A percentile compares a stretch with the other conserved stretches of the same genome.
Evolutionary conservation across 2,797 vertebrate species (phyloP).

Genomic region (Tarsius wallacei): DNA sequence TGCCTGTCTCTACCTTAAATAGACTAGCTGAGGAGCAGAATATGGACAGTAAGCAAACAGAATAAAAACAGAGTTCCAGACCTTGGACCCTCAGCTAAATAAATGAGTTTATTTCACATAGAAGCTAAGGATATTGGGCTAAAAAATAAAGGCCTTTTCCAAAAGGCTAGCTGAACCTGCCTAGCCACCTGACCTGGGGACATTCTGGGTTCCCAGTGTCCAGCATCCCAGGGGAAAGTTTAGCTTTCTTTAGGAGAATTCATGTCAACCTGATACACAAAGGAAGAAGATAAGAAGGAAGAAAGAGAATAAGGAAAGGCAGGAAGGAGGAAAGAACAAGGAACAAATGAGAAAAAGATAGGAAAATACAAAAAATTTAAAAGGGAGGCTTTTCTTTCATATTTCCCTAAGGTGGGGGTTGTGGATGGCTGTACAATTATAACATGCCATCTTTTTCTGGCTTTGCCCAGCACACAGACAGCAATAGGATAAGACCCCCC

Average conservation of each 20-base stretch:
- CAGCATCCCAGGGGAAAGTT: background rate
- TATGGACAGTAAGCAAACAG: background rate
- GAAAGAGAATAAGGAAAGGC: background rate
- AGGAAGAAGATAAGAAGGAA: background rate
- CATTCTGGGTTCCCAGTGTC: background rate
- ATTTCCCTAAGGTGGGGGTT: background rate
- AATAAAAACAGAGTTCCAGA: background rate
- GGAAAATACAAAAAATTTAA: background rate
- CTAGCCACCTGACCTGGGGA: background rate
- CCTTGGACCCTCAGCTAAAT: background rate
- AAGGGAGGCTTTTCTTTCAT: background rate
- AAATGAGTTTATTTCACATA: background rate
- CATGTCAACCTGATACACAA: background rate
- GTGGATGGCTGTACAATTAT: background rate
- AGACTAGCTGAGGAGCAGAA: background rate
- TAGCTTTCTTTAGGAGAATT: constrained; percentile 1
- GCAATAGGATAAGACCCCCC: no score
- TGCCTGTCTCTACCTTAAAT: background rate
- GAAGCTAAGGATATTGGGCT: background rate
- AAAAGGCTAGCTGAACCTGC: background rate
- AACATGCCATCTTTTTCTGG: background rate
- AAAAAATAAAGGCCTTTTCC: background rate
- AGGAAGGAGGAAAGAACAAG: background rate
- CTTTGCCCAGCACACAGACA: background rate
- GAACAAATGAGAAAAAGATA: no score